Conservation (phyloP, 30 jellyfish, hydroid and myxozoan species). For the Nemopilema nomurai region DNA sequence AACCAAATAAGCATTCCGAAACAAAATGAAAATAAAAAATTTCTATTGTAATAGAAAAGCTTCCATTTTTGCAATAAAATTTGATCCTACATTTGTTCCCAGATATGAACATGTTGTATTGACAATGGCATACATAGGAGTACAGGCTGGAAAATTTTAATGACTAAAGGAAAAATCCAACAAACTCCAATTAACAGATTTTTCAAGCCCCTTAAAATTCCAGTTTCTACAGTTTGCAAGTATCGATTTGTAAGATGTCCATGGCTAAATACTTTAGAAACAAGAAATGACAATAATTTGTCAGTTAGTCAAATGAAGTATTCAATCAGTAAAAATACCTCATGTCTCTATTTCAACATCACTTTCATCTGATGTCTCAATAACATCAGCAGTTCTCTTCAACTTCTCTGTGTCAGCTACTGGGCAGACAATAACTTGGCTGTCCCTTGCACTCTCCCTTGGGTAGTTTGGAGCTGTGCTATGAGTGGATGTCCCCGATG, state of each 20-base stretch:
- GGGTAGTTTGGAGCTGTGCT: conserved; percentile 40
- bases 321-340: conserved; percentile 15
- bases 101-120: background rate
- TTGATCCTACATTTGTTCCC: background rate
- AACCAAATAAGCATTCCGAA: too few species aligned
- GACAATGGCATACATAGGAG: too few species aligned
- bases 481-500: conserved; percentile 38
- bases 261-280: background rate
- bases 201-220: background rate
- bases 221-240: background rate
- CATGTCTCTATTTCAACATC: conserved; percentile 78
- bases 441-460: conserved; percentile 49
- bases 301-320: background rate
- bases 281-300: background rate
- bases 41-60: too few species aligned
- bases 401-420: conserved; percentile 16
- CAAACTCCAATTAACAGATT: background rate
- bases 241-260: background rate
- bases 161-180: background rate
- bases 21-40: too few species aligned
- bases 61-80: background rate
- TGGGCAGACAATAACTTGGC: conserved; percentile 30
- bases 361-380: conserved; percentile 77
- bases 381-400: conserved; percentile 38
- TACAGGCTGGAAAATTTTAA: too few species aligned